Evolutionary conservation across 2,888 invertebrate genomes (phyloP), one percentile per base, ranked within the genome.

Genomic region (Lacanobia oleracea): DNA sequence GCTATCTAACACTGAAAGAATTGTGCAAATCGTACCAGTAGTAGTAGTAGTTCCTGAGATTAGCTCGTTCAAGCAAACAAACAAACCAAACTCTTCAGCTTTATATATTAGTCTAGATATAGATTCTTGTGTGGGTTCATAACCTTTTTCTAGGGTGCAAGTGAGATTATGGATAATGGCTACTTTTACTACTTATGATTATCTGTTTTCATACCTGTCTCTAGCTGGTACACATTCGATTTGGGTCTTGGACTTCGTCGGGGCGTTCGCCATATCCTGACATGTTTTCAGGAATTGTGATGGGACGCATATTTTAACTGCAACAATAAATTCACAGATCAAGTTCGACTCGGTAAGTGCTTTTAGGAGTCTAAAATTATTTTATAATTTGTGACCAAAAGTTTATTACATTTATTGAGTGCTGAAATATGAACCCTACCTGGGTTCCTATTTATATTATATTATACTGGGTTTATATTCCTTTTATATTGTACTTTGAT

Each of bases 271-370:
- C 97, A 98, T 98, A 78, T 97, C 96, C 84, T 97, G 92, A 90
- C 98, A 98, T 54, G 97, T 96, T 67, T 96, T 93, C 88, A 97
- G 90, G 72, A 96, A 96, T 69, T 96, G 96, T 81, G 97, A 96
- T 0, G 98, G 98, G 51, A 98, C 97, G 91, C 98, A 98, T 96
- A 98, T 97, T 91, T 97, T 97, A 89, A 97, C 98, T 98, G 88
- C 54, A 89, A 89, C 61, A 75, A 45, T 12, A 60, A 27, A 23
- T 50, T n/a, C 2, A 33, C 0, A 53, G 1, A 43, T 51, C 4
- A 51, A 60, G 12, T 45, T 70, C 0, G 7, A 33, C 6, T 21
- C 18, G 0, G 21, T 18, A 5, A 7, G 9, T 10, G 1, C 2
- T 75, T 23, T 0, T 18, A 33, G 50, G 18, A 7, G 7, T 40